phyloP scores from a whole-genome alignment of 2,113 vertebrate genomes.

The Lepus timidus region DNA sequence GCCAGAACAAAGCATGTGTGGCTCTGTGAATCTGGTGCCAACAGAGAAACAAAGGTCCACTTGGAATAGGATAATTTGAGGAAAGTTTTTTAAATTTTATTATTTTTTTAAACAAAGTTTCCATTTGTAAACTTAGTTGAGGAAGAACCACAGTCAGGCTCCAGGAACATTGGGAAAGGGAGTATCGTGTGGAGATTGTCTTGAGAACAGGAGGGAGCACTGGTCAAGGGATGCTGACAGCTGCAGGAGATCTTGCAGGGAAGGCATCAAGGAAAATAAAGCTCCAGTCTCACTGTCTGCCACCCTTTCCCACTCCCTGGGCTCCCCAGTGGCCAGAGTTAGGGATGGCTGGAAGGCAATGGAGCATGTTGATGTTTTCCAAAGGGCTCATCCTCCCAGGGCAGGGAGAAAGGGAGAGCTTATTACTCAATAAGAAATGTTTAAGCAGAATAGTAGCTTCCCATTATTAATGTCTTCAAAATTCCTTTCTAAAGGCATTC shows the following conservation, averaged over 20 bases:
- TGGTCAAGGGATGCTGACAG: background rate
- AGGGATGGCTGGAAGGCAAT: background rate
- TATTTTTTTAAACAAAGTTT: background rate
- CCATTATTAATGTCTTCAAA: background rate
- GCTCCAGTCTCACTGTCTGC: background rate
- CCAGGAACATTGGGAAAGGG: background rate
- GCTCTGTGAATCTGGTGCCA: background rate
- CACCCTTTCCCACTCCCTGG: background rate
- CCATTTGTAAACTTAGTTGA: background rate
- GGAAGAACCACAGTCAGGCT: background rate
- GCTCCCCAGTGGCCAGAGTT: background rate
- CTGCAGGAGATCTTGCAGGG: background rate
- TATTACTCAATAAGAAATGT: background rate
- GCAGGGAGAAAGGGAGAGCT: background rate
- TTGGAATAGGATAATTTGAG: background rate
- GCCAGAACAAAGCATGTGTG: background rate
- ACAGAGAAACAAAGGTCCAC: background rate
- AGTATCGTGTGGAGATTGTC: background rate
- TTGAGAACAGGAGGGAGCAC: background rate
- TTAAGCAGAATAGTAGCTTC: background rate
- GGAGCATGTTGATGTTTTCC: background rate
- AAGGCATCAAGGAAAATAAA: fast-evolving
- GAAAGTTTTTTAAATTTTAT: background rate
- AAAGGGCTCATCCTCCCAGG: background rate
- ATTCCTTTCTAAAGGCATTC: background rate